A percentile compares a stretch with the other conserved stretches of the same genome.
Evolutionary conservation across 2,888 invertebrate species (phyloP).

Genomic region (Hirtodrosophila histrioides): DNA sequence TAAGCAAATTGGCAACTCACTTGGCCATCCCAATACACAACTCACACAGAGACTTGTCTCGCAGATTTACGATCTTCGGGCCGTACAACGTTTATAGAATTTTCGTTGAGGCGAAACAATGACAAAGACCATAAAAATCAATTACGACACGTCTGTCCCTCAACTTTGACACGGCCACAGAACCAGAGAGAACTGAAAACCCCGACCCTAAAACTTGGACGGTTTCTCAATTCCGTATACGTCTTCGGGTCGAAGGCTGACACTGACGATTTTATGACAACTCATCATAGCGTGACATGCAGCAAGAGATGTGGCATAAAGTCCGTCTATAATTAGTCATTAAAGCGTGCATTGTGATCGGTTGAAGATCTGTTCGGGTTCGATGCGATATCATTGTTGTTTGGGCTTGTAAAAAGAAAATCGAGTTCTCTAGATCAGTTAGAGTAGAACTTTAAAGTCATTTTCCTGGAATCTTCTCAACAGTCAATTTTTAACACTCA

Average conservation of each 20-base stretch:
- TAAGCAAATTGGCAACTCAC: slow-evolving; percentile 66
- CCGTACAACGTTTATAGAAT: slow-evolving; percentile 26
- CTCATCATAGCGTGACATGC: slow-evolving; percentile 80
- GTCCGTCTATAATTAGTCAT: slow-evolving; percentile 81
- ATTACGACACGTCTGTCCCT: slow-evolving; percentile 79
- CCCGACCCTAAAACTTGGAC: background rate
- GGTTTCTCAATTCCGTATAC: slow-evolving; percentile 5
- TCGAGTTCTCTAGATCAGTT: slow-evolving; percentile 44
- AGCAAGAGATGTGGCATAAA: slow-evolving; percentile 39
- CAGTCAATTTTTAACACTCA: slow-evolving; percentile 13
- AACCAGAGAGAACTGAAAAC: slow-evolving; percentile 6
- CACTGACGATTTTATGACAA: slow-evolving; percentile 80
- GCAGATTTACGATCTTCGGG: slow-evolving; percentile 67
- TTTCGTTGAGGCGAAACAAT: slow-evolving; percentile 51
- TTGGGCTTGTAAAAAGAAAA: slow-evolving; percentile 35
- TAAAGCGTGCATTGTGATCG: slow-evolving; percentile 80
- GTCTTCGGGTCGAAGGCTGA: slow-evolving; percentile 21
- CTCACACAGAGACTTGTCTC: slow-evolving; percentile 21
- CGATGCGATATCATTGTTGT: slow-evolving; percentile 34
- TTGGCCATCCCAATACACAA: slow-evolving; percentile 10
- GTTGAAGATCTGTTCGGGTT: slow-evolving; percentile 37
- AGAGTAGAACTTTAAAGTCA: slow-evolving; percentile 46
- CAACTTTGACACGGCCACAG: slow-evolving; percentile 68
- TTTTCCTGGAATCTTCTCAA: slow-evolving; percentile 41
- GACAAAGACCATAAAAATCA: slow-evolving; percentile 78